Percentiles rank a stretch among this genome's conserved stretches.
Conservation (phyloP, 2,113 vertebrate species). For the Cinclus mexicanus region DNA sequence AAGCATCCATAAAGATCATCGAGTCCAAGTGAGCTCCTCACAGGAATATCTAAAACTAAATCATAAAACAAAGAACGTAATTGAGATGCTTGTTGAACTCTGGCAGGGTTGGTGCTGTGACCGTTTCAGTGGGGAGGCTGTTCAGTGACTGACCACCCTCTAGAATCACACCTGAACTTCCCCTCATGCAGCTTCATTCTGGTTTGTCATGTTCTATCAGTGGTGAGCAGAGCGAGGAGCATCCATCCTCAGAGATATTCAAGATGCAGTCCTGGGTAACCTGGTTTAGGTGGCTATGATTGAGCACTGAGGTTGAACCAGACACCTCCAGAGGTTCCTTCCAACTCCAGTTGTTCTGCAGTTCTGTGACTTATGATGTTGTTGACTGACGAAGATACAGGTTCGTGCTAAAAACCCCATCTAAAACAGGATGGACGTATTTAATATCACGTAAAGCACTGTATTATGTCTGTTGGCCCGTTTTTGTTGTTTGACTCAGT, state of each 20-base stretch:
- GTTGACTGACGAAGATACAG: background rate
- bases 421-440: background rate
- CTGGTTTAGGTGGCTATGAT: background rate
- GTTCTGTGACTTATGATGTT: background rate
- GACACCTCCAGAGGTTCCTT: background rate
- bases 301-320: background rate
- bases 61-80: background rate
- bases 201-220: background rate
- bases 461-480: fast-evolving
- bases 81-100: background rate
- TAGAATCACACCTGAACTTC: background rate
- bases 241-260: background rate
- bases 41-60: background rate
- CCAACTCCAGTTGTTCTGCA: background rate
- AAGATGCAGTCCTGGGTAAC: background rate
- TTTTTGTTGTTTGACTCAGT: background rate
- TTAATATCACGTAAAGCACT: fast-evolving
- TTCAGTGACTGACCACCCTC: background rate
- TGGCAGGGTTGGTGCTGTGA: background rate
- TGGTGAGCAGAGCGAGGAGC: background rate
- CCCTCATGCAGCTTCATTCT: background rate
- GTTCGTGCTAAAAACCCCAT: fast-evolving
- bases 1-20: background rate
- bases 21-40: fast-evolving
- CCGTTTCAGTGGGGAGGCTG: background rate